These are phyloP conservation scores for Wiebesia pumilae DNA, from an alignment of 1,140 invertebrate species.

Conservation along the genomic window DNA sequence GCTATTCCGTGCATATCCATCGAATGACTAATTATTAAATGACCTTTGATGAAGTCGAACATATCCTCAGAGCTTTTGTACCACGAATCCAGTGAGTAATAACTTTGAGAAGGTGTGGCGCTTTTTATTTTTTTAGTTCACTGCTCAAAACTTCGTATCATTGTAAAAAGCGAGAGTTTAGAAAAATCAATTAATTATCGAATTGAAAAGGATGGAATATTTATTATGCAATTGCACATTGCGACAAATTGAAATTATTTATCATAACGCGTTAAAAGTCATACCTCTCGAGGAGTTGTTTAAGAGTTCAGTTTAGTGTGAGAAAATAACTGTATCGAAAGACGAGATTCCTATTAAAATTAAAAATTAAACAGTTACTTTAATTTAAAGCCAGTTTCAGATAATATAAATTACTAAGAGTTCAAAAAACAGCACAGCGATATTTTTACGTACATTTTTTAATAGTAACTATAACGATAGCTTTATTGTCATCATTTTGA, in stretches of 20 bases:
- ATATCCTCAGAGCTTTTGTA: too few species aligned
- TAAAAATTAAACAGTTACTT: background rate
- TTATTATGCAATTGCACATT: too few species aligned
- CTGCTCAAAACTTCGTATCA: background rate
- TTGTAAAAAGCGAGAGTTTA: background rate
- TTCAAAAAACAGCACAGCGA: background rate
- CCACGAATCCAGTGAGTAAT: background rate
- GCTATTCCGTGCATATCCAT: background rate
- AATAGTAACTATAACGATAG: background rate
- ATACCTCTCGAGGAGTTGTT: too few species aligned
- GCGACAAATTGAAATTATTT: background rate
- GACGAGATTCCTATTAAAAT: background rate
- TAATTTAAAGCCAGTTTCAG: background rate
- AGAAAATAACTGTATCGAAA: background rate
- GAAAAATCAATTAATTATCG: background rate
- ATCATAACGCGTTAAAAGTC: background rate
- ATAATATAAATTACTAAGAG: too few species aligned
- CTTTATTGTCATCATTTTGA: background rate
- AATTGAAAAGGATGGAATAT: too few species aligned
- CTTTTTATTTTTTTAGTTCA: background rate
- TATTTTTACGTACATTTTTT: background rate
- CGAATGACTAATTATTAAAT: background rate
- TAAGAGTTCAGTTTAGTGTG: background rate
- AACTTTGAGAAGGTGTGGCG: background rate
- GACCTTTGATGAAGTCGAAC: background rate